Evolutionary conservation across 2,797 vertebrate species (phyloP).

Genomic region (Picus viridis): DNA sequence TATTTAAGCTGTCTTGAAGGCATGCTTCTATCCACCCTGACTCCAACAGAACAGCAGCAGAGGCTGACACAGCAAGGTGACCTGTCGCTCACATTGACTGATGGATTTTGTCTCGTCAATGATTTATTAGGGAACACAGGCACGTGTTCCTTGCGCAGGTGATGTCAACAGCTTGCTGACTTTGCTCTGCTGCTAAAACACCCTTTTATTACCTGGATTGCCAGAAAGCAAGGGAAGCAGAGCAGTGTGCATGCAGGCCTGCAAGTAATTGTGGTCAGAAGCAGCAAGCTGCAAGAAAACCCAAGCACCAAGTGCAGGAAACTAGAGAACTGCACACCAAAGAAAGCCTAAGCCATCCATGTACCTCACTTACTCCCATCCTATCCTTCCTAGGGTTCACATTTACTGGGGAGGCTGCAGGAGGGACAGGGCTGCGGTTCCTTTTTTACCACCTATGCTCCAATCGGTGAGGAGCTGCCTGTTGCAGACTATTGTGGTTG

Average conservation of each 20-base stretch:
- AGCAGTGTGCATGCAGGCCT: not conserved
- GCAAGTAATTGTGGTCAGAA: not conserved
- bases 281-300: not conserved
- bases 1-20: not conserved
- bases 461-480: not conserved
- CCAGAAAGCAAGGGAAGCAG: not conserved
- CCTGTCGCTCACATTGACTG: not conserved
- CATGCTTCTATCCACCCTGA: not conserved
- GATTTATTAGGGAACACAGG: slow-evolving; percentile 20
- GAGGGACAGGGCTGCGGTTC: not conserved
- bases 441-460: not conserved
- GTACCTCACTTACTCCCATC: not conserved
- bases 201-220: not conserved
- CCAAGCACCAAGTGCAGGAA: not conserved
- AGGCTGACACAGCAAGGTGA: not conserved
- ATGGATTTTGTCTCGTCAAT: not conserved
- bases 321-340: not conserved
- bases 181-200: not conserved
- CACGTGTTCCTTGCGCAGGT: not conserved
- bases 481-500: accelerated
- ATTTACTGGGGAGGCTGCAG: not conserved
- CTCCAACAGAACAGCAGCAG: not conserved
- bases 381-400: not conserved
- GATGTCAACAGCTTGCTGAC: not conserved
- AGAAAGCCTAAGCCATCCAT: not conserved